These are phyloP conservation scores for Prosapia bicincta DNA, from an alignment of 2,888 invertebrate species.

Conservation along the genomic window DNA sequence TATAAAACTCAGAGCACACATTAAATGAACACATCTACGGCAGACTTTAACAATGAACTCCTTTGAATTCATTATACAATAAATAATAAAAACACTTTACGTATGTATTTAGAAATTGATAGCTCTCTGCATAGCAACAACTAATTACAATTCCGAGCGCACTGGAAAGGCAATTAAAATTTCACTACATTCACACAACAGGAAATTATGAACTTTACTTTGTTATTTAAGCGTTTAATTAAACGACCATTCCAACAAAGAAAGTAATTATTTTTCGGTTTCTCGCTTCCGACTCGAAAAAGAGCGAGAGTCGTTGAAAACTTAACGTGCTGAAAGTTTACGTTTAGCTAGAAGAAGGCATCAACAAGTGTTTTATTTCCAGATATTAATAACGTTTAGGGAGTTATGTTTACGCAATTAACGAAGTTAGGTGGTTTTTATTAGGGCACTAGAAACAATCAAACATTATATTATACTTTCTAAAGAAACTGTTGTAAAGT, in stretches of 20 bases:
- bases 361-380: background rate
- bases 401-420: background rate
- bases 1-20: no score
- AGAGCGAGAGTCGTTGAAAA: background rate
- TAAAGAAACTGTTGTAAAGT: no score
- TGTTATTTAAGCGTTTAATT: background rate
- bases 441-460: no score
- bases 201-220: background rate
- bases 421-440: background rate
- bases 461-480: no score
- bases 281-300: background rate
- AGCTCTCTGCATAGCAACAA: background rate
- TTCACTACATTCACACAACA: constrained; percentile 2
- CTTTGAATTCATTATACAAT: background rate
- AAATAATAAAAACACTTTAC: background rate
- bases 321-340: background rate
- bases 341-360: background rate
- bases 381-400: background rate
- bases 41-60: no score
- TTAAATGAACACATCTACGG: no score
- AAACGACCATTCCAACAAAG: background rate
- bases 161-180: background rate
- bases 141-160: background rate
- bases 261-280: constrained; percentile 2
- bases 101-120: background rate